Evolutionary conservation across 2,888 invertebrate genomes (phyloP).

Genomic region (Archaeoteleia sp.): DNA sequence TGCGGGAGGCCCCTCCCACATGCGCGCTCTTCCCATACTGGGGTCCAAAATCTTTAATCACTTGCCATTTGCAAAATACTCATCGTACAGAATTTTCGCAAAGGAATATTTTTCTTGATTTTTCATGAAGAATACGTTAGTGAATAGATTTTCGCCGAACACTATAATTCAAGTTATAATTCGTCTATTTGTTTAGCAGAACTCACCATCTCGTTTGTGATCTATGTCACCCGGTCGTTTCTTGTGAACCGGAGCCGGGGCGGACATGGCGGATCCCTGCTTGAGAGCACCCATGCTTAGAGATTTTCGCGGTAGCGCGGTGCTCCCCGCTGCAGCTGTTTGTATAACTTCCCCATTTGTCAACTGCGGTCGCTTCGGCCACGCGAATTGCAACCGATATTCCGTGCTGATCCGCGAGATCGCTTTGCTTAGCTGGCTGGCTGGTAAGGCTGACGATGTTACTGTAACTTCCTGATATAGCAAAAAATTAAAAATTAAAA

Average conservation of each 20-base stretch:
- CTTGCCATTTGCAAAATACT: too few relatives aligned
- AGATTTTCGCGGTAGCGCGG: conserved; percentile 84
- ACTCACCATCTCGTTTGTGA: conserved; percentile 76
- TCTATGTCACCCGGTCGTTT: conserved; percentile 81
- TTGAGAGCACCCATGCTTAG: conserved; percentile 91
- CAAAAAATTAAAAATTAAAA: too few relatives aligned
- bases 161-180: too few relatives aligned
- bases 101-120: too few relatives aligned
- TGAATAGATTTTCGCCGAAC: too few relatives aligned
- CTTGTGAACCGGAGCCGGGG: conserved; percentile 80
- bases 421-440: conserved; percentile 83
- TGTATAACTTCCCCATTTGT: conserved; percentile 77
- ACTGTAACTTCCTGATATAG: conserved; percentile 69
- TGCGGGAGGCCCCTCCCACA: too few relatives aligned
- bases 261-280: conserved; percentile 71
- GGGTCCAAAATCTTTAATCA: too few relatives aligned
- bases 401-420: conserved; percentile 87
- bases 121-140: too few relatives aligned
- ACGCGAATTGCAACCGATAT: conserved; percentile 92
- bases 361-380: conserved; percentile 82
- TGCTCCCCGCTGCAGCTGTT: conserved; percentile 75
- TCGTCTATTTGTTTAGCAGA: too few relatives aligned
- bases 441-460: conserved; percentile 66
- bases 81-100: too few relatives aligned
- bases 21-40: too few relatives aligned